A percentile compares a stretch with the other conserved stretches of the same genome.
Conservation (phyloP, 2,797 vertebrate genomes). For the Microctenopoma lineatum region DNA sequence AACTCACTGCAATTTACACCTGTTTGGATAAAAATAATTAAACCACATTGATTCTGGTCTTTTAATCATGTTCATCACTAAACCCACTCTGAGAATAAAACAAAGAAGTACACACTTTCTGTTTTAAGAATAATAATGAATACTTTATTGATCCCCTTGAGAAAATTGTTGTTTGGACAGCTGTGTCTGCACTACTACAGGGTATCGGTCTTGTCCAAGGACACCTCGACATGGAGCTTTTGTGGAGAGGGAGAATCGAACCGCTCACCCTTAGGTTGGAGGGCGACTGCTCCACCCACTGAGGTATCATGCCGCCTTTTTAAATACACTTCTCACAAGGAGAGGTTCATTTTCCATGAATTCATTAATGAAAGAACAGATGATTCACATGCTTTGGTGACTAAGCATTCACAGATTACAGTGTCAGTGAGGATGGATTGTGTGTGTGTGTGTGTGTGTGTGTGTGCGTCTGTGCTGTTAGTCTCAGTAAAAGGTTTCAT, state of each 20-base stretch:
- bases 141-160: no score
- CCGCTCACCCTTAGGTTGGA: no score
- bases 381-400: slow-evolving; percentile 30
- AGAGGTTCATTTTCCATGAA: slow-evolving; percentile 22
- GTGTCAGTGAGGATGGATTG: background rate
- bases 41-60: slow-evolving; percentile 3
- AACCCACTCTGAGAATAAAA: slow-evolving; percentile 2
- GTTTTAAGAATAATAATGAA: background rate
- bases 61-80: slow-evolving; percentile 28
- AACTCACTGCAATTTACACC: background rate
- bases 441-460: background rate
- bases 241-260: no score
- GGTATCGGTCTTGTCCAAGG: no score
- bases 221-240: no score
- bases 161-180: no score
- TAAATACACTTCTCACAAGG: background rate
- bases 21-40: slow-evolving; percentile 23
- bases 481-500: slow-evolving; percentile 47
- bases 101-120: slow-evolving; percentile 17
- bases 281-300: no score
- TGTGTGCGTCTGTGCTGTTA: slow-evolving; percentile 8
- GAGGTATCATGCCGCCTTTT: background rate
- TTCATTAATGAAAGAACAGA: slow-evolving; percentile 28
- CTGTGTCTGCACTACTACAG: no score
- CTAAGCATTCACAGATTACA: slow-evolving; percentile 11